Evolutionary conservation across 2,797 vertebrate genomes (phyloP), one percentile per base, ranked within the genome.

Genomic region (Alca torda): DNA sequence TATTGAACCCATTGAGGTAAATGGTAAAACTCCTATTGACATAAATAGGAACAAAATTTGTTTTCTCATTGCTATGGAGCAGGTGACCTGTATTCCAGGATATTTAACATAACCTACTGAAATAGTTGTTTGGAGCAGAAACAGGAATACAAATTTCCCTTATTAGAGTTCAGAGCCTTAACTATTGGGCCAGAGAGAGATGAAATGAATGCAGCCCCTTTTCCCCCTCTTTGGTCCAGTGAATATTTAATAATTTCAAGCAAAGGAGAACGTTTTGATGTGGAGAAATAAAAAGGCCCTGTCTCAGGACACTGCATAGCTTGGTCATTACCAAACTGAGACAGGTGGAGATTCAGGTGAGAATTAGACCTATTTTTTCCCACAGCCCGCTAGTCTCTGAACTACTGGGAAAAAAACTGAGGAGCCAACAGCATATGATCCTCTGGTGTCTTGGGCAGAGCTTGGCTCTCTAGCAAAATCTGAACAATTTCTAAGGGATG

Each of bases 221-320:
- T 74, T 69, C 4, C 4, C 6, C 7, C 1, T 35, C 39, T 75
- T 83, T 4, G 0, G 19, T 25, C 31, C 1, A 16, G 46, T 13
- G 19, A 91, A 56, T 78, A 78, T 80, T 85, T 75, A 61, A 75
- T 28, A 16, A 57, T 39, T 82, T 84, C 8, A 33, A 67, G 51
- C 4, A 46, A 57, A 51, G 16, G 8, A 78, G 28, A 84, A 24
- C 37, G 4, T 59, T 82, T 70, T 45, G 11, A 79, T n/a, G 16
- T 23, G 16, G 20, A 82, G 46, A 72, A 84, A 50, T 43, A 50
- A 48, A 77, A 87, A 84, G 3, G 3, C 3, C 16, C 13, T 39
- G 8, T n/a, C 28, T 82, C 53, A 68, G 45, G 25, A 68, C 8
- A 28, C 25, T 31, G 7, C 28, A 60, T 37, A 67, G 7, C 4